phyloP scores from a whole-genome alignment of 2,797 vertebrate species.

The Phoeniculus purpureus region DNA sequence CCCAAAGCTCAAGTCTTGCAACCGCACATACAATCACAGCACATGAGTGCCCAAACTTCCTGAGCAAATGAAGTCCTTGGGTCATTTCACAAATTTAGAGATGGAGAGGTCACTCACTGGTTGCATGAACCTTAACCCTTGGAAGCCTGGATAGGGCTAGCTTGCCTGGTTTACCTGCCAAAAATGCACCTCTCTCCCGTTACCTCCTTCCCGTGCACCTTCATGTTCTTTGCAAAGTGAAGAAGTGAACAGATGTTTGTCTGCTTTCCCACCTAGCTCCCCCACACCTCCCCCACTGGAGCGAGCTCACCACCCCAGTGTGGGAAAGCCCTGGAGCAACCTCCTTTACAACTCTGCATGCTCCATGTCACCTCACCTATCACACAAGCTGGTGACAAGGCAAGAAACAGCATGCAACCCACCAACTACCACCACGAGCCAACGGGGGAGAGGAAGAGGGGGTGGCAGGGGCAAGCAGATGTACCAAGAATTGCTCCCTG shows the following conservation, averaged over 20 bases:
- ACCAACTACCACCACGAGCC: not conserved
- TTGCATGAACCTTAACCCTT: not conserved
- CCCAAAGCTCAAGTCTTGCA: not conserved
- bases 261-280: constrained; percentile 35
- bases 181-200: not conserved
- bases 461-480: not conserved
- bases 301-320: constrained; percentile 44
- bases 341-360: constrained; percentile 42
- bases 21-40: accelerated
- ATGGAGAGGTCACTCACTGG: not conserved
- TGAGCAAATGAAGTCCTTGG: not conserved
- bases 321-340: constrained; percentile 62
- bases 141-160: not conserved
- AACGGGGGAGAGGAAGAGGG: not conserved
- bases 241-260: constrained; percentile 66
- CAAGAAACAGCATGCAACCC: not conserved
- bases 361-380: constrained; percentile 62
- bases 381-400: constrained; percentile 68
- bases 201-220: not conserved
- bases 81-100: not conserved
- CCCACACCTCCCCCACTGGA: not conserved
- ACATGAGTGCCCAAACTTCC: not conserved
- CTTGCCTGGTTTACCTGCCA: not conserved
- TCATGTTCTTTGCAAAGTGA: not conserved
- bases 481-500: not conserved